Evolutionary conservation across 2,888 invertebrate genomes (phyloP), one percentile per base, ranked within the genome.

Genomic region (Aporophyla nigra): DNA sequence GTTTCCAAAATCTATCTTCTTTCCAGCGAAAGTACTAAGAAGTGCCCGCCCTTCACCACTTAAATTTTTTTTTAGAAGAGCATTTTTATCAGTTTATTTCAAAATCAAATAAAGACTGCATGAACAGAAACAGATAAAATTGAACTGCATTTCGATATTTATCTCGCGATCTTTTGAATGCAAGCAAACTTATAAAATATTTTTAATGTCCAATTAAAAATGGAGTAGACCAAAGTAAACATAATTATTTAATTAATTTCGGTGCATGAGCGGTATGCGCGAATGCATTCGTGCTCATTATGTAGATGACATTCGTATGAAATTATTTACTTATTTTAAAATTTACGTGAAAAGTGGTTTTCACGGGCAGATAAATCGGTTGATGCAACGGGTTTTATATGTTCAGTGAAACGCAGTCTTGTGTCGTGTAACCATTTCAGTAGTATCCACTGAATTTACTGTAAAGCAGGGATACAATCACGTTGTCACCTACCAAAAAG

Each of bases 171-270:
- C 14, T 21, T 5, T 21, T 51, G 14, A 21, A 5, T 9, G 33
- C 1, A 5, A 14, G 4, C 24, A 21, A 24, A 21, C 4, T 14
- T 54, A 5, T 16, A 24, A 33, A 24, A 59, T 49, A 43, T 24
- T 24, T 61, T 71, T n/a, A 51, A 74, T 19, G n/a, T 12, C 12
- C 27, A 53, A 49, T 68, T 43, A 24, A 27, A 54, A 68, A 19
- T n/a, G 9, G n/a, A 59, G 56, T 43, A 33, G 16, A 33, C 5
- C 40, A 49, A 77, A 40, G 51, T 56, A 19, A 46, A 10, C 12
- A 33, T 78, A 56, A 62, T 59, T 56, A 77, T 66, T 78, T 56
- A 40, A 83, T 83, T 70, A 67, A 66, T 66, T 70, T 19, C 33
- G 78, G 69, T 63, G 12, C 19, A 40, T 5, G 24, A 40, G 46